phyloP scores from a whole-genome alignment of 2,797 vertebrate genomes.

The Bradypus variegatus region DNA sequence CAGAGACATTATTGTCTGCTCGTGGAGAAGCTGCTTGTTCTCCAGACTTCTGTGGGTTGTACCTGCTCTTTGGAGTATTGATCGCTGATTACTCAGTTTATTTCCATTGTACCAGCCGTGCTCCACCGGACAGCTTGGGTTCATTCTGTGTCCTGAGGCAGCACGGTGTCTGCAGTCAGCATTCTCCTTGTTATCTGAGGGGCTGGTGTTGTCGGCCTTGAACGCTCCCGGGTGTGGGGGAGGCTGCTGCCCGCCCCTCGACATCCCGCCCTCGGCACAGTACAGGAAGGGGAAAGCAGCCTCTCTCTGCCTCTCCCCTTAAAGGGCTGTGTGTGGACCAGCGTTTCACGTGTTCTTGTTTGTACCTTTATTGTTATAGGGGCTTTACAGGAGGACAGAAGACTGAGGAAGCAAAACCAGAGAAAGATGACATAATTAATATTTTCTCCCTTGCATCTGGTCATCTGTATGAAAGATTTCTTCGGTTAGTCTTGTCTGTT shows the following conservation, averaged over 20 bases:
- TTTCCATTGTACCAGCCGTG: background rate
- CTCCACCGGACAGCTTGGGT: background rate
- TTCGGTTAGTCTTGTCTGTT: constrained; percentile 80
- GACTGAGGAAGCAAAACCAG: constrained; percentile 86
- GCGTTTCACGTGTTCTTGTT: background rate
- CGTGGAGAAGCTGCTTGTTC: background rate
- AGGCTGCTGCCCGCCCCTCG: too few species aligned
- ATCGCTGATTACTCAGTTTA: background rate
- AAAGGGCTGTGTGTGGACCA: background rate
- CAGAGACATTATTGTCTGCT: background rate
- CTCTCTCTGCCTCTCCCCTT: background rate
- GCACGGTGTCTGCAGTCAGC: too few species aligned
- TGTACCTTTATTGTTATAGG: constrained; percentile 70
- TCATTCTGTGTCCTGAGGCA: background rate
- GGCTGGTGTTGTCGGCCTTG: background rate
- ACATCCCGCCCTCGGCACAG: background rate
- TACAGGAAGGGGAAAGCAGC: background rate
- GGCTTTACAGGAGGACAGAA: constrained; percentile 89
- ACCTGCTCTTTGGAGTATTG: background rate
- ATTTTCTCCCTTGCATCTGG: constrained; percentile 98
- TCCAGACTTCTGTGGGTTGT: background rate
- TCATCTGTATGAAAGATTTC: constrained; percentile 95
- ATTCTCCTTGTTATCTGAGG: background rate
- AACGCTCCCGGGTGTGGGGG: too few species aligned
- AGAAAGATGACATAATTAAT: constrained; percentile 94